Base-by-base conservation (phyloP, 2,888 invertebrate genomes). In the Himalopsyche tibetana region DNA sequence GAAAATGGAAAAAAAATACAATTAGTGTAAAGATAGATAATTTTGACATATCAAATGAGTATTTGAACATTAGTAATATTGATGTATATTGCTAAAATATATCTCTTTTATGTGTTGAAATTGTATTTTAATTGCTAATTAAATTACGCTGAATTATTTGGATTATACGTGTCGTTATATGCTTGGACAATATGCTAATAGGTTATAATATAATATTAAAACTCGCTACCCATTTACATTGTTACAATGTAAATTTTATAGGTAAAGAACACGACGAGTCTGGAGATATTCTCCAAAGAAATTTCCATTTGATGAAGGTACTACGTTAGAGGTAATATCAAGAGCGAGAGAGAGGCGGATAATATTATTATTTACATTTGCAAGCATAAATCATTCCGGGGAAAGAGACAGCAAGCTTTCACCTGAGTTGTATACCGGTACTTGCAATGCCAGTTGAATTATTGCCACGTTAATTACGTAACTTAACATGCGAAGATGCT, bases 391-490 rank as follows among this genome's bases (percentile, higher is more conserved):
- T 88, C 88, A 88, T 87, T 87, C 82, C 55, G 69, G 80, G 40
- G 86, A 87, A 42, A 81, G 80, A 86, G 84, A 81, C 81, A 69
- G 83, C 36, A 80, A 63, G 84, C 85, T 83, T 56, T 51, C 79
- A 80, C 82, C 45, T 51, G 79, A 84, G 83, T 80, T 74, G 74
- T 38, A 74, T 74, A 74, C 74, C 74, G 74, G 74, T 74, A 74
- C 74, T 28, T 74, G 74, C 74, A 74, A 36, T 80, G 38, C 80
- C 86, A 85, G 45, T 83, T 85, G 85, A 88, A 88, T 87, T 88
- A 88, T 88, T 86, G 85, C 86, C 85, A 82, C 85, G 87, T 88
- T 88, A 88, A 88, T 88, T 88, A 87, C 87, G 79, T 55, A 86
- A 88, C 86, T 88, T 88, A 85, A 83, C 84, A 87, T 82, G 83